A percentile compares a stretch with the other conserved stretches of the same genome.
Evolutionary conservation across 2,113 vertebrate genomes (phyloP).

Genomic region (Etheostoma spectabile): DNA sequence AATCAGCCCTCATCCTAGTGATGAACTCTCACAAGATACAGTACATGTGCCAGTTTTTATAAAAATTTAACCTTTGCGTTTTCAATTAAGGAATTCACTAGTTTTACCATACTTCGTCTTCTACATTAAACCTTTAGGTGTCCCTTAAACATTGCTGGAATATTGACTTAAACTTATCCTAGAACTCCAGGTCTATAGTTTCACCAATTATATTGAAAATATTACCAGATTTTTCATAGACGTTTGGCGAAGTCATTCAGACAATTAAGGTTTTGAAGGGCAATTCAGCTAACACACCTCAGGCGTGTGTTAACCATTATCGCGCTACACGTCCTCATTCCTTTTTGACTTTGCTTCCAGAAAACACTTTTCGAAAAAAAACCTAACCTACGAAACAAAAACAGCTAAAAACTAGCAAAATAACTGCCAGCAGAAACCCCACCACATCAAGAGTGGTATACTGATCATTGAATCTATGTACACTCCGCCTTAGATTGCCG

Average conservation of each 20-base stretch:
- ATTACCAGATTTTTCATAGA: neutral
- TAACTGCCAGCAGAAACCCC: conserved; percentile 45
- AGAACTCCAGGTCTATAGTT: neutral
- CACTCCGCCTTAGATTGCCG: too few relatives aligned
- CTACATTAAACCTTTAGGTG: neutral
- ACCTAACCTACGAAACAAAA: conserved; percentile 6
- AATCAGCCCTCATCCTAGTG: neutral
- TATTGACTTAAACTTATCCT: neutral
- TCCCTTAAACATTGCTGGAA: neutral
- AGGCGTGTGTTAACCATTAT: neutral
- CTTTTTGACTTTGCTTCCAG: conserved; percentile 55
- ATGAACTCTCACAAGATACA: neutral
- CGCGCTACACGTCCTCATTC: conserved; percentile 23
- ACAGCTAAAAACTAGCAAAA: neutral
- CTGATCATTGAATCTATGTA: conserved; percentile 64
- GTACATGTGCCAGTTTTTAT: neutral
- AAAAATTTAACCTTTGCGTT: neutral
- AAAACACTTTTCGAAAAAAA: conserved; percentile 56
- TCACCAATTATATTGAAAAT: too few relatives aligned
- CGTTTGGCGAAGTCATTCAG: neutral
- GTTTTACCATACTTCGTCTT: neutral
- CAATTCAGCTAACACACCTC: neutral
- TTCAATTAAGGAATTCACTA: neutral
- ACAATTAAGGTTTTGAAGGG: neutral
- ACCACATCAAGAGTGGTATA: conserved; percentile 72